Evolutionary conservation across 2,113 vertebrate genomes (phyloP).

Genomic region (Etheostoma cragini): DNA sequence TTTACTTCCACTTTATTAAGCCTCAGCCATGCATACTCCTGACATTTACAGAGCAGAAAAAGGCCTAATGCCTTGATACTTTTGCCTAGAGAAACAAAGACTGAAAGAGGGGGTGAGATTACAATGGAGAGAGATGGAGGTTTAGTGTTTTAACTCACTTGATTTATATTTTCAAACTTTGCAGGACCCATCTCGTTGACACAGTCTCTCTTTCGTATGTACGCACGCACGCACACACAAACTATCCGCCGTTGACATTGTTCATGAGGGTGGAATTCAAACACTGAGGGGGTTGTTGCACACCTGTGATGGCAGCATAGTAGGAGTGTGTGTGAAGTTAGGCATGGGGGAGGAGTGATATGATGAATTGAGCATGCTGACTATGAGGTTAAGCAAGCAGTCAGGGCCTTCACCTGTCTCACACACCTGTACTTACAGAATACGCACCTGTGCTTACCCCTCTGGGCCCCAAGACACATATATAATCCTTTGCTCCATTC

Average conservation of each 20-base stretch:
- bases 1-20: constrained; percentile 72
- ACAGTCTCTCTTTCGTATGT: neutral
- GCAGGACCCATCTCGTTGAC: neutral
- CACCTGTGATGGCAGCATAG: constrained; percentile 63
- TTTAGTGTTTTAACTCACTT: constrained; percentile 26
- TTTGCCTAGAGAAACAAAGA: constrained; percentile 45
- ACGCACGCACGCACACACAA: neutral
- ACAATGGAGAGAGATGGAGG: constrained; percentile 5
- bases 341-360: constrained; percentile 44
- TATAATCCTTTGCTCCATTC: constrained; percentile 50
- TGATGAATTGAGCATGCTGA: constrained; percentile 61
- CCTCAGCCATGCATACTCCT: constrained; percentile 74
- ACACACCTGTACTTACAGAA: constrained; percentile 77
- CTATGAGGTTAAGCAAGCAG: constrained; percentile 41
- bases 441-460: constrained; percentile 70
- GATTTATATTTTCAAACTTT: constrained; percentile 37
- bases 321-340: constrained; percentile 15
- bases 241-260: neutral
- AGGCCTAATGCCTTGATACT: constrained; percentile 40
- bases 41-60: constrained; percentile 77
- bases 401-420: constrained; percentile 72
- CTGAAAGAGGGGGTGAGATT: constrained; percentile 18
- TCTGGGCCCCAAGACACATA: constrained; percentile 30
- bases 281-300: constrained; percentile 52
- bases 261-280: constrained; percentile 75